Percentiles rank a stretch among this genome's conserved stretches.
Conservation (phyloP, 2,888 invertebrate species). For the Apantesis nais region DNA sequence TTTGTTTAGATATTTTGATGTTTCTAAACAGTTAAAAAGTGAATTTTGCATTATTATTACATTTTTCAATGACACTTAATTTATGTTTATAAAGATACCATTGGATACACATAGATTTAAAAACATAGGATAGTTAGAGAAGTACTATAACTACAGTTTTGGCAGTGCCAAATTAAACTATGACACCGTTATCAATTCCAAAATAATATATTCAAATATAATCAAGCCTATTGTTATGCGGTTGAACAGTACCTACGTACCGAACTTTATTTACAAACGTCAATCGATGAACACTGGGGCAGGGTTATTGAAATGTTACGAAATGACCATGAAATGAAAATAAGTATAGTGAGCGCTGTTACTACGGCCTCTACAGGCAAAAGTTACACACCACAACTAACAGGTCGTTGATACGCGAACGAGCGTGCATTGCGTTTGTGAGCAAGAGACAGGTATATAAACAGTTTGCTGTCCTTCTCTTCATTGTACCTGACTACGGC, state of each 20-base stretch:
- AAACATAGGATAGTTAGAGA: not conserved
- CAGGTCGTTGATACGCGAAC: conserved; percentile 81
- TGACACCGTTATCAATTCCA: conserved; percentile 43
- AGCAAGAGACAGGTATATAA: conserved; percentile 71
- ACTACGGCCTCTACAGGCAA: conserved; percentile 68
- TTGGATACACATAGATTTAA: not conserved
- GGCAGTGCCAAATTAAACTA: conserved; percentile 36
- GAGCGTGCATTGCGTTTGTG: conserved; percentile 65
- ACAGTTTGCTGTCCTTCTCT: conserved; percentile 67
- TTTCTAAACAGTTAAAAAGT: not conserved
- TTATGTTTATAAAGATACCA: too few relatives aligned
- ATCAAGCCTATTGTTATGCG: conserved; percentile 51
- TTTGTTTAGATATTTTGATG: not conserved
- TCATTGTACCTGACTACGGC: conserved; percentile 52
- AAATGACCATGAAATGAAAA: conserved; percentile 81
- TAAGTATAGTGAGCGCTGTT: conserved; percentile 70
- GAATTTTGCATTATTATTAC: not conserved
- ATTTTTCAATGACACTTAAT: too few relatives aligned
- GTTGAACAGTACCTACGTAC: conserved; percentile 45
- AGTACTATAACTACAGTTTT: conserved; percentile 18
- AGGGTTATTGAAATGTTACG: conserved; percentile 75
- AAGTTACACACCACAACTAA: conserved; percentile 64
- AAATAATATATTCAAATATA: conserved; percentile 45
- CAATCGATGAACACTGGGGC: conserved; percentile 57
- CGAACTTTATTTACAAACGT: conserved; percentile 63